phyloP scores from a whole-genome alignment of 2,797 vertebrate genomes.

The Lophius americanus region DNA sequence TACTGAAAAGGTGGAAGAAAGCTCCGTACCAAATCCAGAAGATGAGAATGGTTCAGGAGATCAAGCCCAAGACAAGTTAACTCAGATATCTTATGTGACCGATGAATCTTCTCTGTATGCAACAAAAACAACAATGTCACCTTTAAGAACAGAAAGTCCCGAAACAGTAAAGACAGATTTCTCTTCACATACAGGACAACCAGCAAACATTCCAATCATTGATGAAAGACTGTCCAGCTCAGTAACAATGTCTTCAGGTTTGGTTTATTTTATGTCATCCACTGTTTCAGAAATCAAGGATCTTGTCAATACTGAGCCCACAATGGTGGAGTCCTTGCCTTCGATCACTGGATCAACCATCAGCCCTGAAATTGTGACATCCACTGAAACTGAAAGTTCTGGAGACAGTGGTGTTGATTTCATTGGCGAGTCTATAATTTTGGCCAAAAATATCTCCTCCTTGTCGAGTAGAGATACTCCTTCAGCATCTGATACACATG shows the following conservation, averaged over 20 bases:
- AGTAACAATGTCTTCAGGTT: not conserved
- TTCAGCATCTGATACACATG: not conserved
- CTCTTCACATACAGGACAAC: no score
- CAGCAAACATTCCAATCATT: not conserved
- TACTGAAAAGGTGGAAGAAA: accelerated
- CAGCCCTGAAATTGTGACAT: not conserved
- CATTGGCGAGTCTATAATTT: not conserved
- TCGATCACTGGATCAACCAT: not conserved
- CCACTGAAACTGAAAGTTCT: conserved; percentile 11
- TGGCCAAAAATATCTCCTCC: not conserved
- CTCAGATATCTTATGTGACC: no score
- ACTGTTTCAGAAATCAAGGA: no score
- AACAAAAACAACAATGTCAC: no score
- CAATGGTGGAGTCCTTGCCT: not conserved
- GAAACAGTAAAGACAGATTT: no score
- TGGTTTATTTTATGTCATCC: not conserved
- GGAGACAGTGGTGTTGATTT: conserved; percentile 1
- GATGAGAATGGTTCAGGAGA: conserved; percentile 2
- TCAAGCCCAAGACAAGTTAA: no score
- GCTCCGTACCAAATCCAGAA: not conserved
- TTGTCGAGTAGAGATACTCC: not conserved
- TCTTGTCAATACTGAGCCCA: no score
- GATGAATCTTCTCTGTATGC: no score
- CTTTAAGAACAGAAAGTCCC: not conserved
- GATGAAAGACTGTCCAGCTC: not conserved